Evolutionary conservation across 2,888 invertebrate genomes (phyloP), one percentile per base, ranked within the genome.

Genomic region (Xanthia icteritia): DNA sequence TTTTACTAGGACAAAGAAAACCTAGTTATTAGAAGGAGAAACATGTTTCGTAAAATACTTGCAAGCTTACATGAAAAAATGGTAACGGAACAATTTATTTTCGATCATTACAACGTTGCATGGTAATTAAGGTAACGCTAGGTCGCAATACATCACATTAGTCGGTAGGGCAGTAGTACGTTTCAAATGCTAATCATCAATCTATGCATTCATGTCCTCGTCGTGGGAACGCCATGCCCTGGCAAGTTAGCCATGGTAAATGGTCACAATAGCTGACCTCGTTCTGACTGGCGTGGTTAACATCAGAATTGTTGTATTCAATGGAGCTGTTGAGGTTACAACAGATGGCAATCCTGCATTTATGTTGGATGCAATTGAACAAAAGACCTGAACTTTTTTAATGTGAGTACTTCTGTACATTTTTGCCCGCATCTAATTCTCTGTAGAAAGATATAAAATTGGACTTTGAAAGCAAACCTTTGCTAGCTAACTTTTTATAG

Each of bases 251-350:
- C 88, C 86, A 92, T 90, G 90, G 89, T 77, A 86, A 85, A 74
- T 86, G 84, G 82, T 84, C 84, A 92, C 92, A 93, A 92, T 92
- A 77, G 87, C 54, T 88, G 93, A 90, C 93, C 93, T 93, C 90
- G 90, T 81, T 86, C 71, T 80, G 81, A 82, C 83, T 84, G 84
- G 84, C 85, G 82, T 85, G 82, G 86, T 80, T 89, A 84, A 89
- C 85, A 85, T 80, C 80, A 81, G 77, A 72, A 87, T 84, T 76
- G 83, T 83, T 76, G 69, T 77, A 74, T 73, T 76, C 69, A 78
- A 78, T 80, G 77, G 58, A 68, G n/a, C 56, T 70, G 60, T 61
- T 75, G 61, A 80, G 76, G 78, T 77, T 86, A 71, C 73, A 76
- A 79, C 48, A 67, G 60, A 63, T 68, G 79, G 56, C 51, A 64